phyloP scores from a whole-genome alignment of 2,797 vertebrate genomes.

The Danio albolineatus region DNA sequence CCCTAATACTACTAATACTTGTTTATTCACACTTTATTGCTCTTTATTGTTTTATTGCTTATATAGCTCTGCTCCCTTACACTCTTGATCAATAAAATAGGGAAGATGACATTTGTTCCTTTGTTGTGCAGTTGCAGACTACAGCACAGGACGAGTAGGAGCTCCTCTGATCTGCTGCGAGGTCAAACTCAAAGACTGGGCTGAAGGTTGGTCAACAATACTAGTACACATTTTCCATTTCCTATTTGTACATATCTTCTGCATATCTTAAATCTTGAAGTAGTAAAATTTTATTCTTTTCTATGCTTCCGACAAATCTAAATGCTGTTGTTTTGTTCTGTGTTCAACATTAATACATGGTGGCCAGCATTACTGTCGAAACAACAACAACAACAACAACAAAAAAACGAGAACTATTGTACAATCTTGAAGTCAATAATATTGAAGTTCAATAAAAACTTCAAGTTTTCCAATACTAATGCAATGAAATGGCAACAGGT shows the following conservation, averaged over 20 bases:
- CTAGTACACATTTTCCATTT: neutral
- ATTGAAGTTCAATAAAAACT: no score
- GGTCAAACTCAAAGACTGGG: conserved; percentile 91
- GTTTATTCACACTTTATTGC: no score
- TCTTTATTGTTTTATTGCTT: no score
- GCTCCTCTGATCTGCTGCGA: conserved; percentile 96
- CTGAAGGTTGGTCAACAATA: conserved; percentile 84
- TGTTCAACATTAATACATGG: neutral
- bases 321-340: neutral
- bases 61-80: no score
- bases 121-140: conserved; percentile 79
- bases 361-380: neutral
- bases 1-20: no score
- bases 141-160: conserved; percentile 95
- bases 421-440: no score
- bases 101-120: neutral
- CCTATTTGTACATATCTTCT: neutral
- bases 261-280: neutral
- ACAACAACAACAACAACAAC: no score
- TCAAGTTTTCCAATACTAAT: no score
- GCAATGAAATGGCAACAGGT: no score
- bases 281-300: neutral
- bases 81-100: no score
- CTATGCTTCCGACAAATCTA: neutral
- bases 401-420: neutral